A percentile compares a stretch with the other conserved stretches of the same genome.
Conservation (phyloP, 2,113 vertebrate species). For the Megalops atlanticus region DNA sequence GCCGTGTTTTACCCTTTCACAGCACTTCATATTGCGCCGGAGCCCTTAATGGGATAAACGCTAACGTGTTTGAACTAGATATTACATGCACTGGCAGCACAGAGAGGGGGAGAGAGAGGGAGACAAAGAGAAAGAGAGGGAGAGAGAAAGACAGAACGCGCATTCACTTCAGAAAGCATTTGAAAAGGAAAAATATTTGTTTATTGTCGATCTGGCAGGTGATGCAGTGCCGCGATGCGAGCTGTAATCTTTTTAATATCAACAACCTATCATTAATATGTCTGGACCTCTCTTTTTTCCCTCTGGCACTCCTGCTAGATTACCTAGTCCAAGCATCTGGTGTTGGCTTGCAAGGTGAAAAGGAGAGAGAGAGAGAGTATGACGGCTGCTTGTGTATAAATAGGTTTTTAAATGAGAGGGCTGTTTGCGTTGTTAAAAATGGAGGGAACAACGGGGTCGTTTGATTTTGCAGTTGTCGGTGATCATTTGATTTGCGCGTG, state of each 20-base stretch:
- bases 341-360: background rate
- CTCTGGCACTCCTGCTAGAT: background rate
- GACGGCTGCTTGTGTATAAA: background rate
- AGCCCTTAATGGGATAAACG: conserved; percentile 8
- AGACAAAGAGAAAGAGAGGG: background rate
- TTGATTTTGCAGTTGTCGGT: no score
- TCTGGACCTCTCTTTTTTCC: conserved; percentile 9
- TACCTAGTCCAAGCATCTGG: background rate
- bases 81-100: conserved; percentile 2
- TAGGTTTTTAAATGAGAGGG: no score
- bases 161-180: background rate
- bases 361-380: background rate
- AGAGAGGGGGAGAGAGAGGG: background rate
- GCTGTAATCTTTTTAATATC: conserved; percentile 9
- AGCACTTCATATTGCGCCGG: conserved; percentile 3
- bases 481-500: no score
- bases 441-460: no score
- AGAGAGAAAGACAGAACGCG: background rate
- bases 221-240: background rate
- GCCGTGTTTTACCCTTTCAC: conserved; percentile 37
- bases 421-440: no score
- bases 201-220: background rate
- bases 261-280: conserved; percentile 16
- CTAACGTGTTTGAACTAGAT: background rate
- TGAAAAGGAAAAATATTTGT: background rate